phyloP scores from a whole-genome alignment of 2,797 vertebrate species.

The Pseudomugil gertrudae region DNA sequence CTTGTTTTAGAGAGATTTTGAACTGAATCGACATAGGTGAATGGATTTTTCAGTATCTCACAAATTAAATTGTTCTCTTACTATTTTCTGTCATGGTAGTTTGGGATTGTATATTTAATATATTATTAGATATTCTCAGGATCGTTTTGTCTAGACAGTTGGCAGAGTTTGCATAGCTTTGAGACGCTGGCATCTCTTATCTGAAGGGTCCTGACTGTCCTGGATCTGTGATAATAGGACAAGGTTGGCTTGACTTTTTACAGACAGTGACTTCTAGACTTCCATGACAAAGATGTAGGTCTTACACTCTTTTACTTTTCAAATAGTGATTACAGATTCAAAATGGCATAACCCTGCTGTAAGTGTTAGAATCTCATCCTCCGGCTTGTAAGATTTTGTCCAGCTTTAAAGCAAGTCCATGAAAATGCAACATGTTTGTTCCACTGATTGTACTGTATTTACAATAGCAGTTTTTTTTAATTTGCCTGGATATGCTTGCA shows the following conservation, averaged over 20 bases:
- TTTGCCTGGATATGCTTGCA: neutral
- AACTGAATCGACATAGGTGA: neutral
- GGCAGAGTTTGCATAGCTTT: neutral
- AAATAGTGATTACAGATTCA: neutral
- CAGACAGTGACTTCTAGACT: neutral
- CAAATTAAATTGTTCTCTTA: slow-evolving; percentile 4
- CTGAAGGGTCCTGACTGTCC: neutral
- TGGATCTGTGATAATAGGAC: neutral
- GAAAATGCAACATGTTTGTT: neutral
- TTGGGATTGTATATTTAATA: neutral
- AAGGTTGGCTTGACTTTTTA: neutral
- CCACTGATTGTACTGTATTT: neutral
- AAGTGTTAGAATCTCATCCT: neutral
- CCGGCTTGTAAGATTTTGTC: neutral
- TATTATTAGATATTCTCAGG: neutral
- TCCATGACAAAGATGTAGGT: neutral
- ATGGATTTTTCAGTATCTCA: neutral
- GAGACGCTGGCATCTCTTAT: neutral
- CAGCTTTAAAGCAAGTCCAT: neutral
- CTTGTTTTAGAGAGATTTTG: neutral
- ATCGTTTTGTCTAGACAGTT: neutral
- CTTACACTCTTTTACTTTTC: neutral
- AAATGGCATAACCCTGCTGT: neutral
- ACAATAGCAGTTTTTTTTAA: neutral
- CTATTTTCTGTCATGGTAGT: slow-evolving; percentile 1